A percentile compares a stretch with the other conserved stretches of the same genome.
phyloP scores from a whole-genome alignment of 30 jellyfish, hydroid and myxozoan species.

The Mastigias papua region DNA sequence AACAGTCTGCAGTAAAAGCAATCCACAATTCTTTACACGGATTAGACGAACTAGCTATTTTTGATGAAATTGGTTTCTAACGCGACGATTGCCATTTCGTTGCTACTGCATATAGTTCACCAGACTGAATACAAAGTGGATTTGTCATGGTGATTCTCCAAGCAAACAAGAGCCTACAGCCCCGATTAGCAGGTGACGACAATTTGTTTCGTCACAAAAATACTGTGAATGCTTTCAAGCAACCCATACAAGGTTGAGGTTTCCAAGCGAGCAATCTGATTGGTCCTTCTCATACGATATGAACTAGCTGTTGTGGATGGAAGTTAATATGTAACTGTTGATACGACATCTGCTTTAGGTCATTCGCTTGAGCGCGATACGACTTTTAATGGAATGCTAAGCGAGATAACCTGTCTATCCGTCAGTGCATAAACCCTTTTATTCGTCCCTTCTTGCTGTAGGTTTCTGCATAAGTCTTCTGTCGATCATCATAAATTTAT shows the following conservation, averaged over 20 bases:
- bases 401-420: conserved; percentile 39
- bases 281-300: conserved; percentile 35
- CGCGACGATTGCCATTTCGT: conserved; percentile 80
- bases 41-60: conserved; percentile 41
- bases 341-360: conserved; percentile 7
- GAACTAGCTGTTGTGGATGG: conserved; percentile 31
- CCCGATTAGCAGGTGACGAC: conserved; percentile 75
- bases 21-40: conserved; percentile 58
- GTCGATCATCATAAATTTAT: conserved; percentile 85
- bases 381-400: conserved; percentile 51
- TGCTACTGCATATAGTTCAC: conserved; percentile 46
- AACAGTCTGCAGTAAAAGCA: conserved; percentile 70
- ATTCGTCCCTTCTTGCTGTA: conserved; percentile 41
- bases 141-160: conserved; percentile 80
- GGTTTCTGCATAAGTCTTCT: conserved; percentile 43
- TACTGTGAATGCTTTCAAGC: conserved; percentile 29
- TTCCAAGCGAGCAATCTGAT: conserved; percentile 67
- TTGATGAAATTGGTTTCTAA: conserved; percentile 25
- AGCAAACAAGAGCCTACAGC: conserved; percentile 76
- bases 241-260: conserved; percentile 76
- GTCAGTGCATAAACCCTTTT: conserved; percentile 34
- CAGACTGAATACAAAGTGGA: conserved; percentile 43
- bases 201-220: conserved; percentile 52
- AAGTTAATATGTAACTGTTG: conserved; percentile 32
- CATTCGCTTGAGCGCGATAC: conserved; percentile 8